These are phyloP conservation scores for Phaetusa simplex DNA, from an alignment of 2,113 vertebrate species.

Conservation along the genomic window DNA sequence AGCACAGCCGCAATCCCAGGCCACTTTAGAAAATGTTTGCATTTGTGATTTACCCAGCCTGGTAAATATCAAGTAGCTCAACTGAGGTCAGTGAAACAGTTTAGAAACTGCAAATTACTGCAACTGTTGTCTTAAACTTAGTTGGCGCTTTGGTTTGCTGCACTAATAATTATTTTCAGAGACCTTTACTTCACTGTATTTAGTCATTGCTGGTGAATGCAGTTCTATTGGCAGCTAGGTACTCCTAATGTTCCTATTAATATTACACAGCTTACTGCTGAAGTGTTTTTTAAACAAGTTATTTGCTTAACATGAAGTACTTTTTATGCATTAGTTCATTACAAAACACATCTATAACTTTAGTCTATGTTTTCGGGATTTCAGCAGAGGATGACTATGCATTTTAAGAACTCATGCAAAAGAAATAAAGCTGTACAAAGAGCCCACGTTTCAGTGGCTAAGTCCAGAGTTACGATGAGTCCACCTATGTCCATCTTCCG, in stretches of 20 bases:
- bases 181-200: background rate
- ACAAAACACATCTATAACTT: background rate
- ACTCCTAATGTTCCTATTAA: background rate
- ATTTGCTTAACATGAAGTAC: background rate
- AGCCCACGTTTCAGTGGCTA: background rate
- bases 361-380: background rate
- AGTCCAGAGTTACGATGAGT: background rate
- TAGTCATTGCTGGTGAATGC: background rate
- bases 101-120: background rate
- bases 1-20: background rate
- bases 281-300: background rate
- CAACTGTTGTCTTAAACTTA: background rate
- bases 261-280: background rate
- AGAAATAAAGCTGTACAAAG: background rate
- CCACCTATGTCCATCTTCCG: background rate
- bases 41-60: background rate
- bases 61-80: background rate
- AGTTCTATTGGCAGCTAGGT: background rate
- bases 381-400: background rate
- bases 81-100: background rate
- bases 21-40: background rate
- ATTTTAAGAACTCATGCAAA: background rate
- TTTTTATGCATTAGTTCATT: background rate
- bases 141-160: background rate
- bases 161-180: background rate